Base-by-base conservation (phyloP, 2,797 vertebrate genomes). In the Champsocephalus esox region DNA sequence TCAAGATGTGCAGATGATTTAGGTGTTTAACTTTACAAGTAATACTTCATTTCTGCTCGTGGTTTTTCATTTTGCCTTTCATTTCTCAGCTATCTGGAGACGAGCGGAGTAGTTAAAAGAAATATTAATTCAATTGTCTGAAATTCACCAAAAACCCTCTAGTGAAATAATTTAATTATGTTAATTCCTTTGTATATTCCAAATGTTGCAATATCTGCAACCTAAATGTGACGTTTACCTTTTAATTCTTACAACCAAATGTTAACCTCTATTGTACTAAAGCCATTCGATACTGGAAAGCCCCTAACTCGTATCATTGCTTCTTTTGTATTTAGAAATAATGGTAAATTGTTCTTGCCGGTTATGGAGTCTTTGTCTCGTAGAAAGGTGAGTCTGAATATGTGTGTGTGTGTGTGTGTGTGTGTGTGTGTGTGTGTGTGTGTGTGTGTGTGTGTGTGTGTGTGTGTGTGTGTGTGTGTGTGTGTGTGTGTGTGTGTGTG, bases 281-380 rank as follows among this genome's bases (percentile, higher is more conserved):
- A n/a, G 48, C 19, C 8, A 50, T 65, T 74, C 70, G 24, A 72
- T 58, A 51, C 12, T 6, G 38, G 57, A 68, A 41, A 65, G 55
- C 49, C 66, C 19, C 11, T 57, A 45, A 71, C 70, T 67, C 58
- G 45, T 56, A 69, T 50, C 55, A 41, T 62, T 0, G 3, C 66
- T 56, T 48, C 34, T 67, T 60, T 21, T 68, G 38, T 73, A 38
- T 61, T 65, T 46, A 57, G 43, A 74, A 62, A 66, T 74, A 78
- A 62, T 50, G 46, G 55, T 38, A 55, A 32, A 58, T 73, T 82
- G 65, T 73, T 82, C 21, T 73, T 82, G 28, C 71, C 70, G 49
- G 58, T 74, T 76, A 60, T 13, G 7, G 45, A 67, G 44, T 85
- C 73, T 87, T 81, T 89, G 82, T 90, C 68, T 81, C 0, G 1